These are phyloP conservation scores for Chaetops frenatus DNA, from an alignment of 2,113 vertebrate genomes.

Conservation along the genomic window DNA sequence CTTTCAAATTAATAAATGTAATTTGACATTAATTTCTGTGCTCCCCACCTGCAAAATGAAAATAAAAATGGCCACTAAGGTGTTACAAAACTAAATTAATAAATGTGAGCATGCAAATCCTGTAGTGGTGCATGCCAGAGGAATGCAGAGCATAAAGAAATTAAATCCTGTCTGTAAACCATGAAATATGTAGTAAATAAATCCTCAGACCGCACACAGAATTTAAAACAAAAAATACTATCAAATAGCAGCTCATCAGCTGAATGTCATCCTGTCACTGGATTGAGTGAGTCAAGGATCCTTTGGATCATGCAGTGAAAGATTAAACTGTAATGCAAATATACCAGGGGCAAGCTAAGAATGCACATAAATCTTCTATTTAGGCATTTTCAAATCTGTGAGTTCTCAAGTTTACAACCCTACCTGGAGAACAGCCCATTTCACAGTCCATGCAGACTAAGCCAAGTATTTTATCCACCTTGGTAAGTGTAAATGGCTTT, in stretches of 20 bases:
- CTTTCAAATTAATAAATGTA: background rate
- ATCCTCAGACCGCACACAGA: constrained; percentile 36
- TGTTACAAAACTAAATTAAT: constrained; percentile 8
- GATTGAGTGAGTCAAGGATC: constrained; percentile 7
- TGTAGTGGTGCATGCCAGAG: background rate
- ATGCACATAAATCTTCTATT: constrained; percentile 12
- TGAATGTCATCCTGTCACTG: background rate
- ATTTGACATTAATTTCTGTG: background rate
- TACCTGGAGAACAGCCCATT: constrained; percentile 32
- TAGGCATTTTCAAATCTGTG: constrained; percentile 31
- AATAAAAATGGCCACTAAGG: background rate
- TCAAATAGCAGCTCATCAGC: constrained; percentile 42
- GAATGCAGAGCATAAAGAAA: constrained; percentile 6
- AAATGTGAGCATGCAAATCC: background rate
- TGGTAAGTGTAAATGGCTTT: background rate
- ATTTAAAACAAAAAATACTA: background rate
- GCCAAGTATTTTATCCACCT: constrained; percentile 13
- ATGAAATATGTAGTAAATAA: constrained; percentile 11
- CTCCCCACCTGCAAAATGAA: background rate
- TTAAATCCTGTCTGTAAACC: constrained; percentile 16
- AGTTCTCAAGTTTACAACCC: constrained; percentile 26
- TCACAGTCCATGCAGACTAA: background rate
- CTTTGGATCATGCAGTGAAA: background rate
- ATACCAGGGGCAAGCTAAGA: constrained; percentile 5
- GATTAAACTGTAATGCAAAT: background rate